These are phyloP conservation scores for Nomada fucata DNA, from an alignment of 2,888 invertebrate species.

Conservation along the genomic window DNA sequence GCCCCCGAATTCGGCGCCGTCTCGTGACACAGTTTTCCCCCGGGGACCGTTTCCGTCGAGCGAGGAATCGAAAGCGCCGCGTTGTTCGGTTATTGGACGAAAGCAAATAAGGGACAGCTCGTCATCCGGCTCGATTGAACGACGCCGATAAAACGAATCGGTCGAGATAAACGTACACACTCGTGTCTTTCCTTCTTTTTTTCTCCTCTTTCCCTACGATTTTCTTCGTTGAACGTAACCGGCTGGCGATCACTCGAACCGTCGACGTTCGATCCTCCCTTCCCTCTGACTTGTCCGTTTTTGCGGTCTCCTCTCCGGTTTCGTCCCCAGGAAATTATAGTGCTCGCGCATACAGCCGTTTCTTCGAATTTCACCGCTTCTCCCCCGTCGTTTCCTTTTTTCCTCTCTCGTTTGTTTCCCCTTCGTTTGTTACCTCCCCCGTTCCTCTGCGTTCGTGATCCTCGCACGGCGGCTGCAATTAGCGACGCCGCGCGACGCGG, in stretches of 20 bases:
- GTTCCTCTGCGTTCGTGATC: background rate
- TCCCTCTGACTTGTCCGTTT: slow-evolving; percentile 11
- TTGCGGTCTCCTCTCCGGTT: slow-evolving; percentile 14
- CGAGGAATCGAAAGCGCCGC: slow-evolving; percentile 47
- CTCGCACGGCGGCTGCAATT: slow-evolving; percentile 28
- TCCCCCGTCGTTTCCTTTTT: background rate
- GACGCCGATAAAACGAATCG: slow-evolving; percentile 73
- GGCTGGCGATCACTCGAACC: slow-evolving; percentile 28
- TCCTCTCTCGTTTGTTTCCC: background rate
- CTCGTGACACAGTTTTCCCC: slow-evolving; percentile 38
- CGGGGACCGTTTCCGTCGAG: slow-evolving; percentile 59
- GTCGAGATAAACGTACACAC: slow-evolving; percentile 69
- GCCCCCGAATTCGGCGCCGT: slow-evolving; percentile 1
- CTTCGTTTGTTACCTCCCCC: background rate
- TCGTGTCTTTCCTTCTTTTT: background rate
- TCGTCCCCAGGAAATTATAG: slow-evolving; percentile 47
- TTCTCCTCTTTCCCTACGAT: background rate
- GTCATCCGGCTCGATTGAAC: slow-evolving; percentile 70
- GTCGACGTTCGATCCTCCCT: slow-evolving; percentile 33
- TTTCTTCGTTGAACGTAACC: slow-evolving; percentile 6
- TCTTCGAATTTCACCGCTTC: slow-evolving; percentile 41
- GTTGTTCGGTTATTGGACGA: slow-evolving; percentile 72
- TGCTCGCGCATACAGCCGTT: slow-evolving; percentile 16
- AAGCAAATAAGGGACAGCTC: slow-evolving; percentile 76
- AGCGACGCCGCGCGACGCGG: slow-evolving; percentile 28